Base-by-base conservation (phyloP, 1,140 invertebrate genomes). In the Brachionus rotundiformis region DNA sequence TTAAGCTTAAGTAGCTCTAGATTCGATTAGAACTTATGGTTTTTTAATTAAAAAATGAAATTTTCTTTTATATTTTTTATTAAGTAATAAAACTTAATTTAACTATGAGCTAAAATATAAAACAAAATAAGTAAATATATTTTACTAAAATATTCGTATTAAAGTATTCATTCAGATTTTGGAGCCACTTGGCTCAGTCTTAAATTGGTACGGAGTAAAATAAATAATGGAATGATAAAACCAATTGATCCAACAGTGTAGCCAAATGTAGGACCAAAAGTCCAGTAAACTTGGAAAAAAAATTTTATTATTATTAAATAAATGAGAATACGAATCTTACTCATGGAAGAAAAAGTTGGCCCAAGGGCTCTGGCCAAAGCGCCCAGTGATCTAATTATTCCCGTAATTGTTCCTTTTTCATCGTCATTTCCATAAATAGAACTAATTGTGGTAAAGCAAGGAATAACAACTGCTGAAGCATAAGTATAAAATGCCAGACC, bases 341-440 rank as follows among this genome's bases (percentile, higher is more conserved):
- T 86, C 86, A 92, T 92, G 90, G 83, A 92, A 36, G 36, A 25
- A 36, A 77, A 61, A 36, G 76, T 23, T 75, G 73, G 75, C 25
- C 29, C 63, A 47, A 82, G n/a, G 10, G 33, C 29, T 54, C 41
- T 41, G 19, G 59, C 71, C 49, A 65, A 27, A 54, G 63, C 59
- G 44, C 68, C 68, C 16, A 98, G 88, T 1, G 95, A 98, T 83
- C 96, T 89, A 85, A 98, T 95, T 83, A 95, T 94, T 4, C 96
- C 96, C 84, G 97, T 92, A 80, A 96, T 92, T 7, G 92, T 92
- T 19, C 96, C 96, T 86, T 97, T 96, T 85, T 96, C 93, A 85
- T 93, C 91, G 76, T 90, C 90, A 23, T 59, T 54, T 23, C 65
- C 36, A 25, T 75, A 82, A 44, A 59, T 75, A 25, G 65, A 59